A percentile compares a stretch with the other conserved stretches of the same genome.
These are phyloP conservation scores for Hylaeus anthracinus DNA, from an alignment of 1,140 invertebrate species.

Conservation along the genomic window DNA sequence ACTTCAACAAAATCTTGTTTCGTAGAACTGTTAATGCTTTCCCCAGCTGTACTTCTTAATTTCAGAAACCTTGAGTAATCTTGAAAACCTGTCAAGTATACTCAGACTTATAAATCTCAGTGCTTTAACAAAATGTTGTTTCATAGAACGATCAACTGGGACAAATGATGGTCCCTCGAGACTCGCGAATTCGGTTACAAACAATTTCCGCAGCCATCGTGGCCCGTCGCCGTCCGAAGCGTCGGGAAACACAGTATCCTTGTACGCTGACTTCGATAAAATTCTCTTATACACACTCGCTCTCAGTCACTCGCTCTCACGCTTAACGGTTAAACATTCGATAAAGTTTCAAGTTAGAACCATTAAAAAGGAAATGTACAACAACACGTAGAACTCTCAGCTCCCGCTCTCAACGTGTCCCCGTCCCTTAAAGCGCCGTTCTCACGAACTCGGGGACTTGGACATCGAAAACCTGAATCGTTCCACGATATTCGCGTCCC, in stretches of 20 bases:
- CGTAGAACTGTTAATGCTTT: too few relatives aligned
- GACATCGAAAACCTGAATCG: background rate
- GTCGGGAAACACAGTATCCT: constrained; percentile 20
- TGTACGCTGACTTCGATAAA: constrained; percentile 46
- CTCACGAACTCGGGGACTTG: background rate
- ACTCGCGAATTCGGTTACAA: background rate
- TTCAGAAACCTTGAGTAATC: too few relatives aligned
- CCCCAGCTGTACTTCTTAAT: too few relatives aligned
- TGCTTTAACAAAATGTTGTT: too few relatives aligned
- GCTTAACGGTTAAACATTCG: constrained; percentile 52
- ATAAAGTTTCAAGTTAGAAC: constrained; percentile 61
- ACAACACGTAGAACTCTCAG: constrained; percentile 63
- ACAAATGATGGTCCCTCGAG: too few relatives aligned
- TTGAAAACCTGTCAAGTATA: too few relatives aligned
- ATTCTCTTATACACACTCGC: constrained; percentile 12
- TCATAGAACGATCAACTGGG: too few relatives aligned
- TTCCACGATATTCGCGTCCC: background rate
- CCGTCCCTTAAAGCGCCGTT: constrained; percentile 13
- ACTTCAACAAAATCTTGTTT: too few relatives aligned
- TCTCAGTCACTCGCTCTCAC: background rate
- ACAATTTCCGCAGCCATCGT: constrained; percentile 32
- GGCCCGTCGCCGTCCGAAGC: constrained; percentile 30
- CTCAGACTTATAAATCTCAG: too few relatives aligned
- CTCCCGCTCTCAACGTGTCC: constrained; percentile 27
- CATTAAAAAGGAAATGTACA: constrained; percentile 63